These are phyloP conservation scores for Psilanteris sp. DNA, from an alignment of 1,140 invertebrate genomes.

Conservation along the genomic window DNA sequence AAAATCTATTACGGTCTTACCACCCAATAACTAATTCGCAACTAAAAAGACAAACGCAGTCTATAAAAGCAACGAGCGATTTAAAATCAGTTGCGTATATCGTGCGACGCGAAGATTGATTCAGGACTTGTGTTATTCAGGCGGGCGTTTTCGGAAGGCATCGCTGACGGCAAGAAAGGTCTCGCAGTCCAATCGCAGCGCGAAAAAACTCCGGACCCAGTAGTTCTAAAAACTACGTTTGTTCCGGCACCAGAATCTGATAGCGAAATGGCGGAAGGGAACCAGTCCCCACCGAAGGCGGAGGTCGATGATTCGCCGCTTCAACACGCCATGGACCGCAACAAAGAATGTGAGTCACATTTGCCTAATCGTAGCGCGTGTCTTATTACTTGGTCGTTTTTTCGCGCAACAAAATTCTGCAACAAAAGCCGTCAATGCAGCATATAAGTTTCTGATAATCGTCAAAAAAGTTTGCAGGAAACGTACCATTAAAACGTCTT, in stretches of 20 bases:
- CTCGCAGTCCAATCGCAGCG: conserved; percentile 73
- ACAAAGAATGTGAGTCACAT: conserved; percentile 94
- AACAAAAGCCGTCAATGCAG: too few species aligned
- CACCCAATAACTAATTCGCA: too few species aligned
- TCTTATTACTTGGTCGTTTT: too few species aligned
- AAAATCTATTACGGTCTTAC: too few species aligned
- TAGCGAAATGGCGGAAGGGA: conserved; percentile 84
- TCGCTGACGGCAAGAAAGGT: conserved; percentile 66
- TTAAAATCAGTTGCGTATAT: conserved; percentile 5
- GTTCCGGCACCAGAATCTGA: conserved; percentile 76
- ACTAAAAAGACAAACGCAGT: too few species aligned
- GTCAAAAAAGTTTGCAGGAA: too few species aligned
- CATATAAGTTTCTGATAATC: too few species aligned
- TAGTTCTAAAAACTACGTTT: conserved; percentile 73
- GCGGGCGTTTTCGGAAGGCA: conserved; percentile 40
- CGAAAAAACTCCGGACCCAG: conserved; percentile 70
- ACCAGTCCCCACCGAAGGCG: conserved; percentile 91
- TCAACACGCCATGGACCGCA: conserved; percentile 95
- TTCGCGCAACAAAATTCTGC: too few species aligned
- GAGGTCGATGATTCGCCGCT: conserved; percentile 96
- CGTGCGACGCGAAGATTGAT: too few species aligned
- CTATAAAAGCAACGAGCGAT: too few species aligned
- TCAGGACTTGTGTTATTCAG: conserved; percentile 27
- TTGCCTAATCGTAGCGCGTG: conserved; percentile 9
- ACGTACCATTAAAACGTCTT: too few species aligned